Base-by-base conservation (phyloP, 2,797 vertebrate species). In the Graptemys geographica region DNA sequence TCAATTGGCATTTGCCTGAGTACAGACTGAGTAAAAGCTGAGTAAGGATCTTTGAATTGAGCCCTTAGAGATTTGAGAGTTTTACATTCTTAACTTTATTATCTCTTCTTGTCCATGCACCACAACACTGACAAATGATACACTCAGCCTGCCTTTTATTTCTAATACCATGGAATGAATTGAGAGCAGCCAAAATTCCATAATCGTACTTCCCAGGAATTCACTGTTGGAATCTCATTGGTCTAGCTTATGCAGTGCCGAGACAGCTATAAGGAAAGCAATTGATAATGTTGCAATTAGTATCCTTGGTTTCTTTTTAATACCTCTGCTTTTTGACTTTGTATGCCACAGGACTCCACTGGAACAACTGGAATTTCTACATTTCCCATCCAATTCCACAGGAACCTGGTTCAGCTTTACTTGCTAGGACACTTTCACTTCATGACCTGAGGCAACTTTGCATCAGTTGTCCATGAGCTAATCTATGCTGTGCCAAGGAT, bases 201-300 rank as follows among this genome's bases (percentile, higher is more conserved):
- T 95, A 59, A 96, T 95, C 89, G 79, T 44, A 33, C 31, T 51
- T 19, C 7, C 88, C 57, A 88, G 89, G 81, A 92, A 81, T 6
- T 59, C 49, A 2, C 41, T 90, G 57, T 85, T 95, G 41, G 37
- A 96, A 53, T 91, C 62, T 93, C 2, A 0, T 79, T 49, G 53
- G 27, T 51, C 79, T 95, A 79, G 49, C 89, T 89, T 8, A 18
- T 4, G 3, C n/a, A 0, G 0, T 4, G 5, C 65, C 90, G 15
- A 4, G 74, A 92, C 94, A 15, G 1, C 41, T 6, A 0, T 2
- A 0, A 18, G 81, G 57, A 44, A 84, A 86, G 37, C 78, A 82
- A 55, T 82, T 21, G 52, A 86, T 87, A 81, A 79, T 53, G 56
- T 86, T 95, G 90, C 82, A 94, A 93, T 94, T 85, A 87, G 74